phyloP scores from a whole-genome alignment of 2,888 invertebrate species.

The Fragum fragum region DNA sequence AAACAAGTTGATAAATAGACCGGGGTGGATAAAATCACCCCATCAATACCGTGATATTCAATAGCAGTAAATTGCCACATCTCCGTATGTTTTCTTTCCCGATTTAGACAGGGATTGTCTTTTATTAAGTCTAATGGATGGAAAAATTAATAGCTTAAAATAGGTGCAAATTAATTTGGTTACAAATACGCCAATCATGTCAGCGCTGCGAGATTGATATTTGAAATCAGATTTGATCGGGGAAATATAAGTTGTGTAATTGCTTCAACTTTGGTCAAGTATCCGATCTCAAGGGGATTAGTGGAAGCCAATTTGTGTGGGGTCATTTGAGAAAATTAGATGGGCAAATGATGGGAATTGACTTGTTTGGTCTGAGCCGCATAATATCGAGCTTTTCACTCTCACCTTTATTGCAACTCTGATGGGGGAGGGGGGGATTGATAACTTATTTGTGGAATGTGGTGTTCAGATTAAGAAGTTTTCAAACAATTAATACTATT shows the following conservation, averaged over 20 bases:
- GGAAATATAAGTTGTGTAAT: slow-evolving; percentile 27
- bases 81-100: slow-evolving; percentile 63
- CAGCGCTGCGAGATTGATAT: slow-evolving; percentile 49
- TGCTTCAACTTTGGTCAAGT: slow-evolving; percentile 23
- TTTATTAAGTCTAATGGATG: slow-evolving; percentile 70
- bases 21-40: slow-evolving; percentile 35
- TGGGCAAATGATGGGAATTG: slow-evolving; percentile 25
- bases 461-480: too few relatives aligned
- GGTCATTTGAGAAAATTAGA: slow-evolving; percentile 27
- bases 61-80: slow-evolving; percentile 61
- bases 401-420: too few relatives aligned
- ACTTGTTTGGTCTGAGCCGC: background rate
- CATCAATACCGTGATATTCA: slow-evolving; percentile 58
- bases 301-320: slow-evolving; percentile 24
- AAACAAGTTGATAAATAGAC: slow-evolving; percentile 67
- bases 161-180: slow-evolving; percentile 69
- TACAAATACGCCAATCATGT: slow-evolving; percentile 66
- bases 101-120: slow-evolving; percentile 61
- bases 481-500: too few relatives aligned
- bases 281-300: slow-evolving; percentile 6
- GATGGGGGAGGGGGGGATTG: too few relatives aligned
- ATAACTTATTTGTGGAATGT: too few relatives aligned
- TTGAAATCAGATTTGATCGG: slow-evolving; percentile 44
- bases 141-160: slow-evolving; percentile 70
- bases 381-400: too few relatives aligned